Evolutionary conservation across 2,797 vertebrate species (phyloP).

Genomic region (Mormyrops boulengeri): DNA sequence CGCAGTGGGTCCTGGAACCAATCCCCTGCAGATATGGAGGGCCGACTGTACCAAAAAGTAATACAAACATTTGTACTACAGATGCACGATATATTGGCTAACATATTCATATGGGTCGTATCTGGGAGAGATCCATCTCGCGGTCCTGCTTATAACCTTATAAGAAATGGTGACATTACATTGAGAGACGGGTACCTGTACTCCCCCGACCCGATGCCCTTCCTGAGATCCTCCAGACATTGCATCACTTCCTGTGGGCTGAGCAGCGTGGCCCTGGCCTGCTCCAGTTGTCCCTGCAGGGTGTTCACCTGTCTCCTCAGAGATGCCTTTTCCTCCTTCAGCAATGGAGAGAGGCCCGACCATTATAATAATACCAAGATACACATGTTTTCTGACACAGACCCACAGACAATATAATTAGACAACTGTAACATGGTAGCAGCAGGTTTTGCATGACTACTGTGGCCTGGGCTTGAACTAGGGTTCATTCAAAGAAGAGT

Average conservation of each 20-base stretch:
- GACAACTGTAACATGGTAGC: not conserved
- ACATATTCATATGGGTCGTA: not conserved
- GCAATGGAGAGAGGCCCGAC: not conserved
- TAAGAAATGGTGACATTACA: not conserved
- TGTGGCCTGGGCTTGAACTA: not conserved
- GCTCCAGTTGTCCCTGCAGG: slow-evolving; percentile 61
- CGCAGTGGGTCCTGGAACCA: not conserved
- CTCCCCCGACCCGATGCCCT: slow-evolving; percentile 56
- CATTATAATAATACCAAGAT: not conserved
- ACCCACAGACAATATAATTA: not conserved
- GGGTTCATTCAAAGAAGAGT: not conserved
- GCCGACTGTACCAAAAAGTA: not conserved
- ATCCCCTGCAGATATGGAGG: not conserved
- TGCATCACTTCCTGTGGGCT: slow-evolving; percentile 57
- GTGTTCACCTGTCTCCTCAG: slow-evolving; percentile 62
- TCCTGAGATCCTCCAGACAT: slow-evolving; percentile 56
- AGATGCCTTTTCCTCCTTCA: slow-evolving; percentile 63
- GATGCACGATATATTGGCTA: not conserved
- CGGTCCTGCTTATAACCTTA: not conserved
- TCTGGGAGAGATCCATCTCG: not conserved
- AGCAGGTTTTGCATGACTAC: not conserved
- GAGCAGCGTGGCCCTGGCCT: slow-evolving; percentile 51
- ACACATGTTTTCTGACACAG: not conserved
- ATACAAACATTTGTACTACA: not conserved
- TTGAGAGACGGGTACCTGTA: slow-evolving; percentile 49